These are phyloP conservation scores for Cotesia congregata DNA, from an alignment of 2,888 invertebrate genomes.

Conservation along the genomic window DNA sequence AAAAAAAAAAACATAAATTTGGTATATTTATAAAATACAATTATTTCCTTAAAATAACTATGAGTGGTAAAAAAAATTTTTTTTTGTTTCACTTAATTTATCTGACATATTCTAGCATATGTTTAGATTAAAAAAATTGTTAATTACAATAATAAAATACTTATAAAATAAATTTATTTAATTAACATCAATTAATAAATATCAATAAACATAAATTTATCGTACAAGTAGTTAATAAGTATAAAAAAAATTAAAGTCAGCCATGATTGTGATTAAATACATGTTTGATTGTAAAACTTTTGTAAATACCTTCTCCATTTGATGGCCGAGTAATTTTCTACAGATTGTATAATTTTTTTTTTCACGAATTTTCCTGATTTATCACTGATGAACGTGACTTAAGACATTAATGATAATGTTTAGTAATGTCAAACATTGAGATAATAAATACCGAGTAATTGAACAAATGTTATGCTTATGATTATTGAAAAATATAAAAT, in stretches of 20 bases:
- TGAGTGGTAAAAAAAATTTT: neutral
- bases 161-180: neutral
- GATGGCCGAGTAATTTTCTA: slow-evolving; percentile 28
- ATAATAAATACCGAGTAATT: neutral
- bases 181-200: neutral
- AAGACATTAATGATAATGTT: slow-evolving; percentile 19
- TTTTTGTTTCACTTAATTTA: neutral
- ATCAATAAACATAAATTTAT: neutral
- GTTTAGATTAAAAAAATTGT: neutral
- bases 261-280: slow-evolving; percentile 9
- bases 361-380: slow-evolving; percentile 26
- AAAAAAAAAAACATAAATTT: neutral
- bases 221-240: neutral
- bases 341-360: slow-evolving; percentile 37
- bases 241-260: slow-evolving; percentile 2
- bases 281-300: slow-evolving; percentile 22
- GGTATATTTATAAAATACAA: neutral
- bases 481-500: neutral
- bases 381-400: slow-evolving; percentile 25
- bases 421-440: neutral
- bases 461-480: neutral
- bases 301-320: slow-evolving; percentile 34
- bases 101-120: neutral
- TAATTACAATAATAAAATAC: slow-evolving; percentile 1
- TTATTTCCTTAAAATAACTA: neutral